Conservation (phyloP, 2,888 invertebrate genomes). For the Microdon myrmicae region DNA sequence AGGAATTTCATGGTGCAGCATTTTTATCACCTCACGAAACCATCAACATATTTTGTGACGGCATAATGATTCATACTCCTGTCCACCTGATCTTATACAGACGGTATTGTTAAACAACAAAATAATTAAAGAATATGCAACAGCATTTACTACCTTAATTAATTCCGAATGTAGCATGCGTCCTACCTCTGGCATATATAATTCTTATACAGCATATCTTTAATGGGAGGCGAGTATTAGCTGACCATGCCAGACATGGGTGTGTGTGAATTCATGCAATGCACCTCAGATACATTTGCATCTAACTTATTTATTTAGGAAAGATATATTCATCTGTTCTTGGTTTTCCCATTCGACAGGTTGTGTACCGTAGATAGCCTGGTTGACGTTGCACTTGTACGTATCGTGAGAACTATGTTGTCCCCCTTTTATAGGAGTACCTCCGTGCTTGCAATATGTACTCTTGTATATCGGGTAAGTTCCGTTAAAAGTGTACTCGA, state of each 20-base stretch:
- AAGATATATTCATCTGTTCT: constrained; percentile 9
- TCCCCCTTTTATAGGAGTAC: constrained; percentile 37
- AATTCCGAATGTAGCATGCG: constrained; percentile 39
- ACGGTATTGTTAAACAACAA: too few relatives aligned
- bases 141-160: constrained; percentile 37
- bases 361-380: constrained; percentile 33
- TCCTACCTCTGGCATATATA: constrained; percentile 38
- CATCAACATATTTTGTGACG: too few relatives aligned
- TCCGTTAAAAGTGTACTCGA: constrained; percentile 24
- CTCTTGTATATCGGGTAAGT: constrained; percentile 19
- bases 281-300: constrained; percentile 44
- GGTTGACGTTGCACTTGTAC: constrained; percentile 42
- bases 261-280: constrained; percentile 44
- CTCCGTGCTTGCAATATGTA: constrained; percentile 1
- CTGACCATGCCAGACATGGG: constrained; percentile 1
- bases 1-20: too few relatives aligned
- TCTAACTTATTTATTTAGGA: constrained; percentile 39
- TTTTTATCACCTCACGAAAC: too few relatives aligned
- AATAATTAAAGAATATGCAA: too few relatives aligned
- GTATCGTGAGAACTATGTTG: constrained; percentile 50
- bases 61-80: too few relatives aligned
- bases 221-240: constrained; percentile 41
- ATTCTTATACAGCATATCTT: constrained; percentile 43
- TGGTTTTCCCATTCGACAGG: constrained; percentile 44
- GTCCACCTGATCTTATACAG: too few relatives aligned